Conservation (phyloP, 1,140 invertebrate species). For the Pomacea maculata region DNA sequence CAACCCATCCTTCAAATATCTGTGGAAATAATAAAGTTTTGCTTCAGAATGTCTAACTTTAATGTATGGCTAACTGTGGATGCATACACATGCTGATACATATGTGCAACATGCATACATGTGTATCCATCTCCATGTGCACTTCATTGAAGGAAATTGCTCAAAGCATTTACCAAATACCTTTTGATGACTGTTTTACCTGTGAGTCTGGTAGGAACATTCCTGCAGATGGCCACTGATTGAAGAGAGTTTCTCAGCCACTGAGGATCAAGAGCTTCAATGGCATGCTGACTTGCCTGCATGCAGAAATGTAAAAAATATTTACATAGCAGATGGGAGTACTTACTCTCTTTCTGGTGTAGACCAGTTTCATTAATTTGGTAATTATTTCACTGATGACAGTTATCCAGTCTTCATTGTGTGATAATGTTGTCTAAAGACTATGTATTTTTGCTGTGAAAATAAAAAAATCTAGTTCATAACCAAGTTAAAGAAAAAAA, state of each 20-base stretch:
- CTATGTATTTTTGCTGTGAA: too few relatives aligned
- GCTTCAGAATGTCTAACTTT: neutral
- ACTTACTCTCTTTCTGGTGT: neutral
- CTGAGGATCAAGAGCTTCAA: constrained; percentile 35
- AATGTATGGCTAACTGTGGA: too few relatives aligned
- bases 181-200: constrained; percentile 24
- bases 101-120: too few relatives aligned
- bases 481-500: neutral
- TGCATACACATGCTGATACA: neutral
- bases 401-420: too few relatives aligned
- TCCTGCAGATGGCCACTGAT: constrained; percentile 35
- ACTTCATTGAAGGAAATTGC: too few relatives aligned
- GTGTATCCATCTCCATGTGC: too few relatives aligned
- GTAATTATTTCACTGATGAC: neutral
- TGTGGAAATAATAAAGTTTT: neutral
- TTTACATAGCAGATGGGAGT: neutral
- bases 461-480: too few relatives aligned
- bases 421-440: too few relatives aligned
- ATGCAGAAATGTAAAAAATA: neutral
- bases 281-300: constrained; percentile 39
- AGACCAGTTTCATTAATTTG: neutral
- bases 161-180: too few relatives aligned
- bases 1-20: too few relatives aligned
- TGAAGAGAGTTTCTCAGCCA: constrained; percentile 37
- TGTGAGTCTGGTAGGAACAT: constrained; percentile 40